Evolutionary conservation across 2,888 invertebrate genomes (phyloP).

Genomic region (Hydropsyche betteni): DNA sequence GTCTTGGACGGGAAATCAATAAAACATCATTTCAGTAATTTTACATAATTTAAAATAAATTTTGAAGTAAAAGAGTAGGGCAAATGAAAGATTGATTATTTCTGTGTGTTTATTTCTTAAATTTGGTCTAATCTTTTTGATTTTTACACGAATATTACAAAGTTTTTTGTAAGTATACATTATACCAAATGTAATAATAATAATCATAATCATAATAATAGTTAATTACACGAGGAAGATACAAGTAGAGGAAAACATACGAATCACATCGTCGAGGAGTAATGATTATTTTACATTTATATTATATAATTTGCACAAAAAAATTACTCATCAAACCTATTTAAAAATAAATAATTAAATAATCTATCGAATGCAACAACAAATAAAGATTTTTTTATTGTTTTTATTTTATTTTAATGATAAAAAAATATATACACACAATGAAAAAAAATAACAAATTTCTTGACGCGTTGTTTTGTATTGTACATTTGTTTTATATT

Average conservation of each 20-base stretch:
- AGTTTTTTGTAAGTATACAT: slow-evolving; percentile 38
- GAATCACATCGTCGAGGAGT: slow-evolving; percentile 26
- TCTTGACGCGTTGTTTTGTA: neutral
- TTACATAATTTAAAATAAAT: no score
- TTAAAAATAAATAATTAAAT: slow-evolving; percentile 27
- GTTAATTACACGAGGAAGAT: slow-evolving; percentile 38
- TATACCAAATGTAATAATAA: slow-evolving; percentile 25
- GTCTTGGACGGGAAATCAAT: no score
- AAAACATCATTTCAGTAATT: no score
- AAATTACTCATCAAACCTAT: slow-evolving; percentile 10
- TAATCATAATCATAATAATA: slow-evolving; percentile 6
- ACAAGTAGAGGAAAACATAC: slow-evolving; percentile 39
- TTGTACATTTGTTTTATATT: neutral
- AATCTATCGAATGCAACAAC: slow-evolving; percentile 21
- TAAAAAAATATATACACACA: slow-evolving; percentile 3
- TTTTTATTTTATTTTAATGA: no score
- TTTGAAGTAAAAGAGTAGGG: no score
- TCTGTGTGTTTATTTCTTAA: slow-evolving; percentile 51
- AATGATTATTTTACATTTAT: neutral
- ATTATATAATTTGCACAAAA: slow-evolving; percentile 1
- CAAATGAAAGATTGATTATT: slow-evolving; percentile 13
- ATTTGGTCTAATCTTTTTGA: slow-evolving; percentile 51
- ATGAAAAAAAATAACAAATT: neutral
- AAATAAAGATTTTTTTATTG: slow-evolving; percentile 12
- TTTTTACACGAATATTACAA: slow-evolving; percentile 50